A percentile compares a stretch with the other conserved stretches of the same genome.
phyloP scores from a whole-genome alignment of 1,140 invertebrate genomes.

The Plodia interpunctella region DNA sequence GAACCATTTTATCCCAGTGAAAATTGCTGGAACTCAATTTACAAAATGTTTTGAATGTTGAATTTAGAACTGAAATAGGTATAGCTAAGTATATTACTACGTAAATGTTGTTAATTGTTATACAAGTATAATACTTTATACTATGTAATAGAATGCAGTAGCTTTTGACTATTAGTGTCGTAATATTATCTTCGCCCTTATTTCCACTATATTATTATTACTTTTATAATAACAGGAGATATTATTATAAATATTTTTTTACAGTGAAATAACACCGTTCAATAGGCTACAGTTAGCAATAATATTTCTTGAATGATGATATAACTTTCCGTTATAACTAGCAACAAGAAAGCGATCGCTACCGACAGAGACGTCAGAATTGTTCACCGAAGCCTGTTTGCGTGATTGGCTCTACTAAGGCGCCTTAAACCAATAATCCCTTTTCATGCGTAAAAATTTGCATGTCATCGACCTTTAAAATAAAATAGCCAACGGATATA shows the following conservation, averaged over 20 bases:
- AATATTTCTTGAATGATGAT: background rate
- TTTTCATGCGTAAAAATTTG: slow-evolving; percentile 24
- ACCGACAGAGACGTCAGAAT: background rate
- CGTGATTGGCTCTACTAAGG: slow-evolving; percentile 23
- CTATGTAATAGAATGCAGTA: background rate
- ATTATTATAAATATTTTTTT: no score
- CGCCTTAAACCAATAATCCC: slow-evolving; percentile 28
- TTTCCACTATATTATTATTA: no score
- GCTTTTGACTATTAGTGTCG: background rate
- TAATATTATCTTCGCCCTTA: no score
- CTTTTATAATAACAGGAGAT: no score
- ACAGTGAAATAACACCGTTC: no score
- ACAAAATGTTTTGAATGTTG: slow-evolving; percentile 19
- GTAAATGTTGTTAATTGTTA: background rate
- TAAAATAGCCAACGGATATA: background rate
- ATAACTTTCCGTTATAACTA: background rate
- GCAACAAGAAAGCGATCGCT: background rate
- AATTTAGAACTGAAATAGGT: slow-evolving; percentile 17
- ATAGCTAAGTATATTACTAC: background rate
- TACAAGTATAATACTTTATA: no score
- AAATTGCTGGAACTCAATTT: slow-evolving; percentile 20
- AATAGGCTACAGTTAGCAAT: no score
- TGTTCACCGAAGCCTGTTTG: slow-evolving; percentile 1
- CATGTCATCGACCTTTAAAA: slow-evolving; percentile 16
- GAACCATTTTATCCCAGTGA: slow-evolving; percentile 19